Base-by-base conservation (phyloP, 1,140 invertebrate genomes). In the Aricia agestis region DNA sequence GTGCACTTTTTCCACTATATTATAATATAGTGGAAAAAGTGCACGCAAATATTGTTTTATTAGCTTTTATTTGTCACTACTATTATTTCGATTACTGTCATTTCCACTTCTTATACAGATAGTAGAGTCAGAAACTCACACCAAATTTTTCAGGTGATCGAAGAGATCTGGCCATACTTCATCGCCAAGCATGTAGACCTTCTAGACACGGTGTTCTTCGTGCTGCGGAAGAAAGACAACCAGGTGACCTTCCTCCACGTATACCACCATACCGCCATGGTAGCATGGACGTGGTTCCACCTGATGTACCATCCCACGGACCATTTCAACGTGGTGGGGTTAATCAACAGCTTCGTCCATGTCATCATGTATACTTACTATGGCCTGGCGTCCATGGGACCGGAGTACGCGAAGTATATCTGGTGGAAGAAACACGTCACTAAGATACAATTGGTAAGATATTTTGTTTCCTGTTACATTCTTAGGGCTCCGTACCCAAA, bases 401-500 rank as follows among this genome's bases (percentile, higher is more conserved):
- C 97, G 17, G 93, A 95, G 72, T 97, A 97, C 82, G 95, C 96
- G 77, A 97, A 97, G 82, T 98, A 95, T 83, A 89, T 98, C 2
- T 98, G 97, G 97, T 98, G 97, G 97, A 98, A 98, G 85, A 97
- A 97, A 83, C 96, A 98, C 87, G 93, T 98, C 73, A 98, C 97
- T 1, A 95, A 95, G 68, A 92, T 98, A 70, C 97, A 98, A 91
- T 91, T 98, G 93, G 96, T 98, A 93, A 95, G 93, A 92, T 71
- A 67, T 57, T 58, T 0, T 67, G n/a, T n/a, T n/a, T 32, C 32
- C 6, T 32, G 32, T 32, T 32, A 32, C 32, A 32, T 32, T 32
- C n/a, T n/a, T n/a, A n/a, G n/a, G n/a, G n/a, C n/a, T n/a, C n/a
- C n/a, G n/a, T n/a, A n/a, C n/a, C n/a, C n/a, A n/a, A n/a, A n/a